Percentiles rank a stretch among this genome's conserved stretches.
Evolutionary conservation across 2,888 invertebrate genomes (phyloP).

Genomic region (Tetragonula carbonaria): DNA sequence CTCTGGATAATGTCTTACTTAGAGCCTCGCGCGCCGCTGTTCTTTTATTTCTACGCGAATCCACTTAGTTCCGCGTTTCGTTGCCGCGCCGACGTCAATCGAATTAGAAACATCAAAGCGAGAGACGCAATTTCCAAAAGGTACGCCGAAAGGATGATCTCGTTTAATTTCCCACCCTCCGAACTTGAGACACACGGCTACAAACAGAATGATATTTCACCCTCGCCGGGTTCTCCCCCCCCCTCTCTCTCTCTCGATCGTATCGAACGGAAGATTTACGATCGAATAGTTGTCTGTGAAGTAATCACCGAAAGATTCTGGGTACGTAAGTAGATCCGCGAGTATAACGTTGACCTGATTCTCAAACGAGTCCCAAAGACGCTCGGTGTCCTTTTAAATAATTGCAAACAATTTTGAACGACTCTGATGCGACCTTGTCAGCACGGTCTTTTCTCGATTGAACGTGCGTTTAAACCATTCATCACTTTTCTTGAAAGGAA

Average conservation of each 20-base stretch:
- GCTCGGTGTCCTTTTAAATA: background rate
- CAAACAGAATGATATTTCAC: conserved; percentile 11
- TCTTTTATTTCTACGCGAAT: conserved; percentile 71
- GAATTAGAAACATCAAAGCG: conserved; percentile 54
- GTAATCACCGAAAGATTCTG: background rate
- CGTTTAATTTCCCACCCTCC: conserved; percentile 33
- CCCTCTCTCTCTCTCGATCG: too few species aligned
- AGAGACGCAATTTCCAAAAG: conserved; percentile 50
- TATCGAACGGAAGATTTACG: background rate
- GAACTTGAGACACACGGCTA: background rate
- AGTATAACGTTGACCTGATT: background rate
- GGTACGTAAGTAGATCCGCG: too few species aligned
- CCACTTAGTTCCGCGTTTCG: conserved; percentile 65
- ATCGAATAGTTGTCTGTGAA: background rate
- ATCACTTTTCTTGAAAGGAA: background rate
- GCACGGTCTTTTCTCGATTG: background rate
- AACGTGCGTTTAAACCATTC: background rate
- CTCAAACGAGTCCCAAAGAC: background rate
- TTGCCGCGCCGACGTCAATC: conserved; percentile 34
- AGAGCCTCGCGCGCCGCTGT: conserved; percentile 42
- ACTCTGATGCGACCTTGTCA: too few species aligned
- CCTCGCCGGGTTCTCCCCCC: background rate
- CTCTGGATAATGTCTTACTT: conserved; percentile 67
- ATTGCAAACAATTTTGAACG: background rate
- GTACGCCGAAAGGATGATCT: conserved; percentile 30